A percentile compares a stretch with the other conserved stretches of the same genome.
These are phyloP conservation scores for Steatornis caripensis DNA, from an alignment of 2,113 vertebrate genomes.

Conservation along the genomic window DNA sequence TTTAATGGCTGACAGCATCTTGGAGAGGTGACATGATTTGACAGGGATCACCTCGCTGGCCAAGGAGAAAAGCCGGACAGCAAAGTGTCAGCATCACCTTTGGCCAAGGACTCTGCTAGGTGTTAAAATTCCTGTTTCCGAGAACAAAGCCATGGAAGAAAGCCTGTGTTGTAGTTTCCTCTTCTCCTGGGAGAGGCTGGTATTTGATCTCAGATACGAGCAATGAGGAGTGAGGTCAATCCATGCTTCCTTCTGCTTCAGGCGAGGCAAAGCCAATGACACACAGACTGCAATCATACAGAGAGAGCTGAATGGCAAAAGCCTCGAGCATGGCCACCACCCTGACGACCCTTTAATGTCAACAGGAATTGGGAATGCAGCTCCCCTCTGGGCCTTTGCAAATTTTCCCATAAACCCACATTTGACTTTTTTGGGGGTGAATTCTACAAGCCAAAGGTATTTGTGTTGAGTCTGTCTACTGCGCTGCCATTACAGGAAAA, in stretches of 20 bases:
- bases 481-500: neutral
- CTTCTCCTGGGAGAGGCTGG: neutral
- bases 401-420: neutral
- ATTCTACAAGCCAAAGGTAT: neutral
- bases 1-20: neutral
- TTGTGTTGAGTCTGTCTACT: neutral
- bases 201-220: neutral
- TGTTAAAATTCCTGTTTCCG: neutral
- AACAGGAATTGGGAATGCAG: neutral
- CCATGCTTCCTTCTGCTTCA: neutral
- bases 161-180: neutral
- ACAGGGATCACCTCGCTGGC: neutral
- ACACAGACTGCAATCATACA: neutral
- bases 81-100: neutral
- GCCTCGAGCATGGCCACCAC: neutral
- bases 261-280: slow-evolving; percentile 1
- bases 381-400: neutral
- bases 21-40: neutral
- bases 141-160: neutral
- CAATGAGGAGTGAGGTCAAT: neutral
- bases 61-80: neutral
- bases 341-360: neutral
- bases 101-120: neutral
- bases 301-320: neutral
- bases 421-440: neutral